Percentiles rank a stretch among this genome's conserved stretches.
Evolutionary conservation across 2,797 vertebrate species (phyloP).

Genomic region (Euphonia xanthogaster): DNA sequence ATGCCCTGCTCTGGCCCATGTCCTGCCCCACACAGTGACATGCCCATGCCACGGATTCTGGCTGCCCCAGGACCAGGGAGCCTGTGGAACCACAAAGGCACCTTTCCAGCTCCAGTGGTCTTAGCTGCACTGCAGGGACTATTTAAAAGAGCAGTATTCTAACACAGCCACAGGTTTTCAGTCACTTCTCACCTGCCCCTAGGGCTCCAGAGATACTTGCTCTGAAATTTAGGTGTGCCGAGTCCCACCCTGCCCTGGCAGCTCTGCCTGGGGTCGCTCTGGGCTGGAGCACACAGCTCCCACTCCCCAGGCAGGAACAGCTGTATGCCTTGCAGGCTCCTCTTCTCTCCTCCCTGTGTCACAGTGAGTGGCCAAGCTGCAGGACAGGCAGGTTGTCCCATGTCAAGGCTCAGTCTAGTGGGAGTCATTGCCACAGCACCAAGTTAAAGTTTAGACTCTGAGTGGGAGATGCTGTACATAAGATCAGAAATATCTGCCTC

Average conservation of each 20-base stretch:
- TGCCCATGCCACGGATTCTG: rapidly evolving
- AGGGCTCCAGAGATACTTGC: not conserved
- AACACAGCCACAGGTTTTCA: not conserved
- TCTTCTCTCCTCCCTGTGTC: not conserved
- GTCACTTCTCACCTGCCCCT: not conserved
- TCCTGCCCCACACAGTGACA: not conserved
- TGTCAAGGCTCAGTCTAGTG: rapidly evolving
- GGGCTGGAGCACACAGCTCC: not conserved
- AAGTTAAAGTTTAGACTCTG: not conserved
- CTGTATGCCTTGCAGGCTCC: rapidly evolving
- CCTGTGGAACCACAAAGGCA: rapidly evolving
- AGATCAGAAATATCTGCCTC: not conserved
- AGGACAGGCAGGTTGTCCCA: not conserved
- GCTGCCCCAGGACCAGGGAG: not conserved
- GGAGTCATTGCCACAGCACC: not conserved
- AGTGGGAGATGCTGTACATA: rapidly evolving
- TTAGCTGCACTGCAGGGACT: not conserved
- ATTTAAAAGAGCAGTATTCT: not conserved
- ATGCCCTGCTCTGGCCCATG: not conserved
- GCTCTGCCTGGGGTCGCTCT: not conserved
- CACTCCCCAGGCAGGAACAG: not conserved
- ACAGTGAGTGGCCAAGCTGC: not conserved
- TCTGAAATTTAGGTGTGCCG: not conserved
- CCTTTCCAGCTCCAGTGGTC: not conserved
- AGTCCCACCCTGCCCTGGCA: not conserved